phyloP scores from a whole-genome alignment of 1,140 invertebrate species.

The Melanaphis sacchari region DNA sequence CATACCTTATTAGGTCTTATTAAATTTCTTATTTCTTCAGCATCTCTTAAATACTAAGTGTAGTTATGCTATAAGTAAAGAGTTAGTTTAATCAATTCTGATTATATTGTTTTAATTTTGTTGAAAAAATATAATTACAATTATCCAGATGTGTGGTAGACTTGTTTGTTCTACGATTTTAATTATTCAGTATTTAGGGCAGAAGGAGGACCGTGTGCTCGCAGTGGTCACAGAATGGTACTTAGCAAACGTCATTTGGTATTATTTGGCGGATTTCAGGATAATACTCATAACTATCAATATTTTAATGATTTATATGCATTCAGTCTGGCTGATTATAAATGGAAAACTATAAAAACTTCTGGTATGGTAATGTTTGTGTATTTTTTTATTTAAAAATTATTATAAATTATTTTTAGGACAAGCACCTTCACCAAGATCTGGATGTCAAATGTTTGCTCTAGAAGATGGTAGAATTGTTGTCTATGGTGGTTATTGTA shows the following conservation, averaged over 20 bases:
- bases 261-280: conserved; percentile 91
- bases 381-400: neutral
- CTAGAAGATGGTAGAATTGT: conserved; percentile 73
- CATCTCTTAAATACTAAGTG: too few relatives aligned
- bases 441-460: conserved; percentile 75
- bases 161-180: neutral
- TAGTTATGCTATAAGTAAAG: too few relatives aligned
- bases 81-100: too few relatives aligned
- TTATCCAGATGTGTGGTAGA: too few relatives aligned
- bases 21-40: too few relatives aligned
- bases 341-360: conserved; percentile 79
- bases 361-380: conserved; percentile 65
- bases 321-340: conserved; percentile 82
- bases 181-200: conserved; percentile 64
- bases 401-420: conserved; percentile 62
- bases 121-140: too few relatives aligned
- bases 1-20: too few relatives aligned
- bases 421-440: conserved; percentile 73
- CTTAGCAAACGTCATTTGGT: conserved; percentile 79
- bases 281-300: conserved; percentile 85
- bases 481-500: conserved; percentile 88
- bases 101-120: too few relatives aligned
- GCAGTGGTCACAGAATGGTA: conserved; percentile 91
- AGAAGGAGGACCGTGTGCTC: conserved; percentile 78
- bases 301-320: conserved; percentile 89